Conservation (phyloP, 1,140 invertebrate species). For the Drusus annulatus region DNA sequence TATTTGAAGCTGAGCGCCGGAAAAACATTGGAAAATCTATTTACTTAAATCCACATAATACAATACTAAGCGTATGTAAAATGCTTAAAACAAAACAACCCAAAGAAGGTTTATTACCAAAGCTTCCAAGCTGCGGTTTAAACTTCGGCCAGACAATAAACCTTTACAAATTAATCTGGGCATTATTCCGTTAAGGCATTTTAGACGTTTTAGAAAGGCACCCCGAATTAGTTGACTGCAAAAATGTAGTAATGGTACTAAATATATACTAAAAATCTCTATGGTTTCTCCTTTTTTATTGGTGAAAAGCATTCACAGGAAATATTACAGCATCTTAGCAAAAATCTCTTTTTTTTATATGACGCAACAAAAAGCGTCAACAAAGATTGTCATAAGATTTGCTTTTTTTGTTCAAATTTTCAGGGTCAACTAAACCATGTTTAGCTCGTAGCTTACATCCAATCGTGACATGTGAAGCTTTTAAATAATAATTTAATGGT, state of each 20-base stretch:
- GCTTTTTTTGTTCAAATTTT: too few relatives aligned
- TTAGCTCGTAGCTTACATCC: too few relatives aligned
- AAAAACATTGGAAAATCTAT: constrained; percentile 13
- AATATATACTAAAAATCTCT: too few relatives aligned
- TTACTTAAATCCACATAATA: not conserved
- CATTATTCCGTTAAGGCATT: constrained; percentile 49
- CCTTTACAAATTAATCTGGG: constrained; percentile 59
- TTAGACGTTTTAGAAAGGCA: constrained; percentile 42
- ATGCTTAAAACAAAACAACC: constrained; percentile 43
- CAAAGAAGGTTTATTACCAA: constrained; percentile 48
- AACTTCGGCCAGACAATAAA: constrained; percentile 56
- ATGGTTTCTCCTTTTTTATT: too few relatives aligned
- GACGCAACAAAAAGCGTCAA: too few relatives aligned
- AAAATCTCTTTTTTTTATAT: too few relatives aligned
- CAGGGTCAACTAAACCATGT: too few relatives aligned
- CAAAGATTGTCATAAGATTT: too few relatives aligned
- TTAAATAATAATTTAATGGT: too few relatives aligned
- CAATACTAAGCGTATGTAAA: constrained; percentile 30
- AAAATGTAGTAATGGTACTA: not conserved
- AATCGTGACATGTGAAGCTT: too few relatives aligned
- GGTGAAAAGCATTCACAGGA: too few relatives aligned
- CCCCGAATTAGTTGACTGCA: not conserved
- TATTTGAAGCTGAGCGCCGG: not conserved
- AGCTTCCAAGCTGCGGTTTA: constrained; percentile 52
- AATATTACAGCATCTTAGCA: too few relatives aligned